Percentiles rank a stretch among this genome's conserved stretches.
Conservation (phyloP, 2,888 invertebrate species). For the Macroteleia sp. region DNA sequence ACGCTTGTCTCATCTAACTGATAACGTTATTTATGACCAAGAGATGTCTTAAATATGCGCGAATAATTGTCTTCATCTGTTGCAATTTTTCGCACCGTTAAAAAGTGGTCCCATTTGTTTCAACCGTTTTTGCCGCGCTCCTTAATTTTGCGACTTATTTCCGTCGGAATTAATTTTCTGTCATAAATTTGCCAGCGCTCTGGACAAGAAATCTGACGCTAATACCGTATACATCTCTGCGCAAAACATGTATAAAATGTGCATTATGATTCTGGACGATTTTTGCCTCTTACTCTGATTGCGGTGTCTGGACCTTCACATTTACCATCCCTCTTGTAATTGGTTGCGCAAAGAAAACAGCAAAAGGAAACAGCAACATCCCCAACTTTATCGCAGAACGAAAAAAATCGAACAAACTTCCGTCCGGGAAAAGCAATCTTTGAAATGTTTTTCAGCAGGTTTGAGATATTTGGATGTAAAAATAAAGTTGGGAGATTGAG, state of each 20-base stretch:
- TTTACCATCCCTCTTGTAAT: conserved; percentile 68
- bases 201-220: conserved; percentile 65
- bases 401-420: conserved; percentile 4
- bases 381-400: background rate
- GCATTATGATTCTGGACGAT: conserved; percentile 40
- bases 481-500: no score
- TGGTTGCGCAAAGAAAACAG: conserved; percentile 19
- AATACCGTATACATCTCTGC: conserved; percentile 43
- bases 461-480: background rate
- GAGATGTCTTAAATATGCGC: conserved; percentile 32
- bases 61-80: conserved; percentile 48
- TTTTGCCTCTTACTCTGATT: conserved; percentile 72
- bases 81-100: conserved; percentile 27
- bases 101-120: conserved; percentile 47
- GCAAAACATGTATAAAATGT: conserved; percentile 42
- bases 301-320: conserved; percentile 55
- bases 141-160: conserved; percentile 41
- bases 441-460: conserved; percentile 1
- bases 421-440: conserved; percentile 10
- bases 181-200: conserved; percentile 28
- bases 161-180: conserved; percentile 40
- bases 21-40: conserved; percentile 14
- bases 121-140: conserved; percentile 21
- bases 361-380: background rate
- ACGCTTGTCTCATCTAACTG: background rate